Evolutionary conservation across 2,113 vertebrate genomes (phyloP), one percentile per base, ranked within the genome.

Genomic region (Tyrannus savana): DNA sequence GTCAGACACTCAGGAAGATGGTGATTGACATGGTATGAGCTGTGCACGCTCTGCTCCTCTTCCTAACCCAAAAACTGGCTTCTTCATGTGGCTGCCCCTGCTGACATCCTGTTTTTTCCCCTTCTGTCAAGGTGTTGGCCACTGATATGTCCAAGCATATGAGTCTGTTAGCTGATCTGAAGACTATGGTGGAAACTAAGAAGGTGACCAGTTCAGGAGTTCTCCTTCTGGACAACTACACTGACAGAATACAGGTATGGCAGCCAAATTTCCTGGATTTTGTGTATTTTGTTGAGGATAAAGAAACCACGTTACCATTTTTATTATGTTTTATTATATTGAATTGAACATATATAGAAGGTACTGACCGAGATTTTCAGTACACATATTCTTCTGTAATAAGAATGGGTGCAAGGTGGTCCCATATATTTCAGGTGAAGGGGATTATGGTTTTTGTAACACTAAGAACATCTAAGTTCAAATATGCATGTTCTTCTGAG

Each of bases 121-220:
- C 22, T 74, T 93, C 84, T 55, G 2, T 30, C 24, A 95, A 99
- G 99, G 99, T 99, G 6, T 96, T 99, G 97, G 99, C 99, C 7
- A 99, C 99, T 0, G 99, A 99, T 95, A 99, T 99, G 99, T 99
- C 99, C 37, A 99, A 99, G 95, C 99, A 99, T 82, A 99, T 99
- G 99, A 99, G 99, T 74, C 98, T 99, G 83, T 96, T 99, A 89
- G 99, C 99, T 28, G 98, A 99, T 95, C 97, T 99, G 90, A 99
- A 99, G 98, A 99, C 99, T 0, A 99, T 99, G 99, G 99, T 99
- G 74, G 99, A 99, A 95, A 99, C 99, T 0, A 99, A 99, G 97
- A 99, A 99, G 92, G 99, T 99, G 89, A 99, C 99, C 19, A 99
- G 99, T 84, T 99, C 99, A 2, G 99, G 99, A 6, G 99, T 99